Base-by-base conservation (phyloP, 2,888 invertebrate species). In the Apamea sordens region DNA sequence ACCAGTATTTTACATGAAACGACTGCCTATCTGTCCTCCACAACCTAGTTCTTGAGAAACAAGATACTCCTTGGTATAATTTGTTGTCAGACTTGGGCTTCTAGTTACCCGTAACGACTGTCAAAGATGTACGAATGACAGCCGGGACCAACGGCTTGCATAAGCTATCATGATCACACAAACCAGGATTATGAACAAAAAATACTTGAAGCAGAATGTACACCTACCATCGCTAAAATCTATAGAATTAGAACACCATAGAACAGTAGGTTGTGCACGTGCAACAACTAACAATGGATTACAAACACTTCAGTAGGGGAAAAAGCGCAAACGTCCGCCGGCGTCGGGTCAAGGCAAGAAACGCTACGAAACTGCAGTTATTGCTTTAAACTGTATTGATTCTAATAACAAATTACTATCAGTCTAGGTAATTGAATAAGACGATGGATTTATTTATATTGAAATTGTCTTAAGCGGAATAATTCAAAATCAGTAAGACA, bases 341-440 rank as follows among this genome's bases (percentile, higher is more conserved):
- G 80, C 90, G 88, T 71, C 88, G 80, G 91, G 91, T 92, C 93
- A 93, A 93, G 93, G 92, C 87, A 84, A 83, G 70, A 77, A 82
- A 78, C 74, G 64, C 82, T 76, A 64, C 75, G 86, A 90, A 86
- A 89, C 81, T 73, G 65, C 73, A 69, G 65, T 72, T 80, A 76
- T 84, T 77, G 53, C 65, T 64, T 64, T 70, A 71, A 83, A 79
- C 28, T 64, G 32, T 65, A 74, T 83, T 76, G 41, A 67, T 47
- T 76, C 63, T 68, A 70, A 75, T 64, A 70, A 73, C 28, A 41
- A 83, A 73, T 53, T 32, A 70, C 24, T 53, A 32, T 53, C 41
- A 32, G 53, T 56, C n/a, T 28, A 44, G 11, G 7, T 36, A 50
- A 63, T 64, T 68, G n/a, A 56, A 71, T 32, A 32, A 1, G 11